Evolutionary conservation across 2,888 invertebrate genomes (phyloP), one percentile per base, ranked within the genome.

Genomic region (Cosmia pyralina): DNA sequence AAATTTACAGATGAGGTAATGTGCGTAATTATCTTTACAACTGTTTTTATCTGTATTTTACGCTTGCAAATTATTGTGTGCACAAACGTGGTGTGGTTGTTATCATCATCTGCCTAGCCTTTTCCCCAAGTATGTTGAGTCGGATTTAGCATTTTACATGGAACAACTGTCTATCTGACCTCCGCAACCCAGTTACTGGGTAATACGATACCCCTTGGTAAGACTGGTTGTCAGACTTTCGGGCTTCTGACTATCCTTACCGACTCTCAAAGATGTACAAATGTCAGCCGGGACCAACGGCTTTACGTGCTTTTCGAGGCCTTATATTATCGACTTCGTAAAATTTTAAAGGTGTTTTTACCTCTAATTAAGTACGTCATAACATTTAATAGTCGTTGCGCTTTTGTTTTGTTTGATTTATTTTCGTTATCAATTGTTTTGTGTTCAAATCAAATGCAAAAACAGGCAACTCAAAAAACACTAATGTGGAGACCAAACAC

Each of bases 1-100:
- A 55, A n/a, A 58, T 71, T 65, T 34, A 44, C 28, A 50, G 19
- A 34, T 75, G 34, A 2, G 44, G 22, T 75, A 73, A 50, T 75
- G n/a, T 41, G 11, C 50, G 34, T 11, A 50, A 41, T 63, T 57
- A 77, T 59, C 46, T 77, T 77, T 60, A 60, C 15, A 50, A 19
- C 52, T 67, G 34, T 34, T 77, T 48, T 77, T 34, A 60, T 55
- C 53, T 50, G n/a, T 68, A 59, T 22, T 68, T 53, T 46, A 44
- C 19, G 17, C 8, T 48, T 55, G 59, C 69, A 22, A 44, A 77
- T 44, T 53, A 41, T 59, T 77, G 15, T 77, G 68, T 50, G 11
- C 34, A 44, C 17, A 44, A 41, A 48, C 52, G 11, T 72, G 53
- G 7, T n/a, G 22, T 60, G 22, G 22, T 19, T 19, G 41, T 60